Evolutionary conservation across 2,888 invertebrate genomes (phyloP).

Genomic region (Eudemis profundana): DNA sequence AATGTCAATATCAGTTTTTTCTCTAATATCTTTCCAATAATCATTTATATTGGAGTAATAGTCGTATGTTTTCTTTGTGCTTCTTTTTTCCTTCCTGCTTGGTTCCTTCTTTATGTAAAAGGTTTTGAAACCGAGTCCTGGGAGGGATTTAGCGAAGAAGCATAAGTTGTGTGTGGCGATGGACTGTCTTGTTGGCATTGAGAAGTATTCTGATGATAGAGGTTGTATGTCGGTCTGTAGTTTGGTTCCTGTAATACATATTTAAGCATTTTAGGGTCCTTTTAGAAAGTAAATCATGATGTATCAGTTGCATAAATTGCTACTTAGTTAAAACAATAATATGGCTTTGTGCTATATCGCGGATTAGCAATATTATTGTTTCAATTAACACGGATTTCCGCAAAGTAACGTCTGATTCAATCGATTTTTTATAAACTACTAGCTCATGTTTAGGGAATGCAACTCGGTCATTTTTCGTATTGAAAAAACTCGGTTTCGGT

Average conservation of each 20-base stretch:
- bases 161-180: constrained; percentile 88
- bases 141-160: constrained; percentile 87
- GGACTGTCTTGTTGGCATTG: constrained; percentile 87
- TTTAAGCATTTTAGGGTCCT: too few relatives aligned
- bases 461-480: too few relatives aligned
- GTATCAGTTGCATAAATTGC: too few relatives aligned
- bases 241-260: constrained; percentile 73
- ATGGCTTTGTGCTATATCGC: too few relatives aligned
- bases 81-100: not conserved
- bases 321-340: too few relatives aligned
- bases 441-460: too few relatives aligned
- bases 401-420: too few relatives aligned
- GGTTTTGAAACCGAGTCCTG: constrained; percentile 88
- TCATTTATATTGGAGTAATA: constrained; percentile 55
- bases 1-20: constrained; percentile 52
- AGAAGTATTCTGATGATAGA: constrained; percentile 82
- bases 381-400: too few relatives aligned
- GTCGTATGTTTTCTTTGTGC: constrained; percentile 49
- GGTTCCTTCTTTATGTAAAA: constrained; percentile 78
- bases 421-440: too few relatives aligned
- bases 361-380: too few relatives aligned
- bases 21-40: constrained; percentile 54
- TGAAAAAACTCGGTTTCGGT: too few relatives aligned
- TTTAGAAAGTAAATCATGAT: too few relatives aligned
- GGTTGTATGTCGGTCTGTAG: constrained; percentile 87